Evolutionary conservation across 2,888 invertebrate species (phyloP), one percentile per base, ranked within the genome.

Genomic region (Cerastis rubricosa): DNA sequence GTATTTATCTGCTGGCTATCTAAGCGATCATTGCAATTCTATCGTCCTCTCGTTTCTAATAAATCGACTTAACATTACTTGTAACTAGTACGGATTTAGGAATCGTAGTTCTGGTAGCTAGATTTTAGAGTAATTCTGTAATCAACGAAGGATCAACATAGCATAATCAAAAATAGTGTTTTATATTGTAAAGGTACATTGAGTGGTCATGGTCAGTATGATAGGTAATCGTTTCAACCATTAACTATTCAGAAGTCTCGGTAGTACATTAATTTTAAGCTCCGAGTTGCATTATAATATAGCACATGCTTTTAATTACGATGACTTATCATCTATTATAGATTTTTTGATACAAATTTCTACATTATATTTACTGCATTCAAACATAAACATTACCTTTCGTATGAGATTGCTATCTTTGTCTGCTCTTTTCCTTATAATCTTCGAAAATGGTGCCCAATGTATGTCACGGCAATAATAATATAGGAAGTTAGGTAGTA

Each of bases 391-490:
- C 11, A 67, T 71, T 84, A 45, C 14, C 29, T 68, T 83, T 83
- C 45, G 47, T 72, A 66, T 47, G 45, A 69, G 45, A 74, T 74
- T 59, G 68, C 82, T 87, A 51, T 65, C 74, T 74, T 74, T 66
- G 47, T 78, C 78, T 86, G 76, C 72, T 87, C 69, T 80, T 85
- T 76, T 84, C 85, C 61, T 71, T 79, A 61, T 81, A 83, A 86
- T 89, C 87, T 89, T 88, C 84, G 75, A 85, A 89, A 89, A 92
- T 91, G 92, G 92, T 92, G 92, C 92, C 91, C 91, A 89, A 88
- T 89, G 87, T 92, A 92, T 90, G 82, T 87, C 89, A 91, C 91
- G 92, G 94, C 93, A 93, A 94, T 94, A 93, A 93, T 94, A 93
- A 92, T 92, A 90, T 92, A 91, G 88, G 86, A 87, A 87, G 81